Evolutionary conservation across 1,140 invertebrate species (phyloP), one percentile per base, ranked within the genome.

Genomic region (Aphidius ervi): DNA sequence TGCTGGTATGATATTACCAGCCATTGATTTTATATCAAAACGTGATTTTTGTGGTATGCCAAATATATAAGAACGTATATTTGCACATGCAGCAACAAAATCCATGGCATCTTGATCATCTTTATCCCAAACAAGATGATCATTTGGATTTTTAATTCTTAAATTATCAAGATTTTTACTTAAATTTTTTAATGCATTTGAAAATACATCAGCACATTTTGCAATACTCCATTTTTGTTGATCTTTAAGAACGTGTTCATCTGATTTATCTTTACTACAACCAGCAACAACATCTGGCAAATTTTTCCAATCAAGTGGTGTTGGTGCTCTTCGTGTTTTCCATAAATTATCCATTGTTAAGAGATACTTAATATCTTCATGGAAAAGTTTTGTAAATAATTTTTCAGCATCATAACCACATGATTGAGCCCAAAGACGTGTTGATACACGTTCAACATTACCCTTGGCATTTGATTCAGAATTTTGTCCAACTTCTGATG

Each of bases 1-100:
- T 0, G 97, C 97, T 48, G 97, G 97, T 70, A 99, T 97, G 63
- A 99, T 99, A 68, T 93, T 93, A 3, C 97, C 97, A 9, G 97
- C 97, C 92, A 99, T 98, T 39, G 97, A 98, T 86, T 99, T 99
- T 5, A 98, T 90, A 70, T 97, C 93, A 80, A 98, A 99, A 55
- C 89, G 82, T 0, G 90, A 91, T 72, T 98, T 96, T 50, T 86
- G 83, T 47, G 83, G 74, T 73, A 99, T 99, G 46, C 88, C 86
- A 80, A 99, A 99, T 67, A 98, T 94, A 66, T 93, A 81, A 0
- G 92, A 87, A 46, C 97, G 83, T 60, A 99, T 89, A 77, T 99
- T 99, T 1, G 96, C 89, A 76, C 94, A 95, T 4, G 94, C 87
- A 0, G 95, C 90, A 4, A 99, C 96, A 83, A 99, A 99, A 78